A percentile compares a stretch with the other conserved stretches of the same genome.
Conservation (phyloP, 2,888 invertebrate species). For the Cordilura impudica region DNA sequence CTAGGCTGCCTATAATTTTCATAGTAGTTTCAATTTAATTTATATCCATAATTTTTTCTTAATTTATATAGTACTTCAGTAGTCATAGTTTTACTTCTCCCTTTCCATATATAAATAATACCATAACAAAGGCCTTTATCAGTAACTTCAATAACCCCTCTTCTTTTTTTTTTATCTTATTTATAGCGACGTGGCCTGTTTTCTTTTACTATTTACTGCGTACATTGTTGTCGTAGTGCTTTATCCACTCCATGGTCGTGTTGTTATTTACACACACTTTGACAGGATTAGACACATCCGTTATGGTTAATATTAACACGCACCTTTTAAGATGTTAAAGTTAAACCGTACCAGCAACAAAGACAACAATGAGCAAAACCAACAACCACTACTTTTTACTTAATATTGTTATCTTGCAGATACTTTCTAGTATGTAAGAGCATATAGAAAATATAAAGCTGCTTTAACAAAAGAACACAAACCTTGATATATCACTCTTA, state of each 20-base stretch:
- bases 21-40: too few relatives aligned
- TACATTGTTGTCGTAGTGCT: slow-evolving; percentile 10
- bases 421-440: not conserved
- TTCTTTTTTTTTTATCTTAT: not conserved
- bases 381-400: slow-evolving; percentile 10
- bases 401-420: slow-evolving; percentile 22
- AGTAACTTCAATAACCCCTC: too few relatives aligned
- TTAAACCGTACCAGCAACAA: not conserved
- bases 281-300: slow-evolving; percentile 57
- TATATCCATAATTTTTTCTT: too few relatives aligned
- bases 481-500: slow-evolving; percentile 29
- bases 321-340: slow-evolving; percentile 43
- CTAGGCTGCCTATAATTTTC: too few relatives aligned
- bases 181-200: not conserved
- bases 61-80: too few relatives aligned
- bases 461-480: not conserved
- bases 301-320: slow-evolving; percentile 52
- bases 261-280: slow-evolving; percentile 48
- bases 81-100: too few relatives aligned
- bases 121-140: too few relatives aligned
- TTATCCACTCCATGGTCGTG: slow-evolving; percentile 33
- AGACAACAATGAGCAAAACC: not conserved
- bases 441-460: not conserved
- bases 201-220: slow-evolving; percentile 3
- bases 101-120: too few relatives aligned